Base-by-base conservation (phyloP, 64 coral and sea anemone species). In the Acropora yongei region DNA sequence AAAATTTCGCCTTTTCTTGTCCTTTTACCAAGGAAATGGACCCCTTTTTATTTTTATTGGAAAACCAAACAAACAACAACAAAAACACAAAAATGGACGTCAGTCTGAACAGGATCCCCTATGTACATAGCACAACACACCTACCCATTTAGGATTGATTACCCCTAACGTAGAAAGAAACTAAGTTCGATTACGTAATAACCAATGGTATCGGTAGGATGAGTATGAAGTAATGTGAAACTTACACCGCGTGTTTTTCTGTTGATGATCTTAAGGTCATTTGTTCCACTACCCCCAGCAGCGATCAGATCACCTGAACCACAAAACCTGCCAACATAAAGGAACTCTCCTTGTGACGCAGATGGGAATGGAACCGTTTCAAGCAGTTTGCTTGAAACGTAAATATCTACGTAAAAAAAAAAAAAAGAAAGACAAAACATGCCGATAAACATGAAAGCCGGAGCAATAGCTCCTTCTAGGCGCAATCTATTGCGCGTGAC, bases 271-370 rank as follows among this genome's bases (percentile, higher is more conserved):
- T 98, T 98, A 1, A 96, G 66, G 86, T 98, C 94, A 79, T 96
- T 96, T 39, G 94, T 98, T 57, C 97, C 97, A 87, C 97, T 99
- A 19, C 97, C 97, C 50, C 97, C 97, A 1, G 90, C 90, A 69
- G 97, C 97, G 0, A 93, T 76, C 3, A 96, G 57, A 30, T 93
- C 88, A 41, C 91, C 69, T 79, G 87, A 80, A 6, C 81, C 88
- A 49, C 87, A 88, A 80, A 94, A 99, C 43, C 92, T 75, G 3
- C 91, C 94, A 75, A 93, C 91, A 58, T 99, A 99, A 42, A 99
- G 94, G 51, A 96, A 96, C 66, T 93, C 88, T 5, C 97, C 91
- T 43, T 96, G 91, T 42, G 94, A 84, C 47, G 88, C 66, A 65
- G 73, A 80, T 1, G 97, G 97, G 87, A 99, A 99, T 76, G 97